Evolutionary conservation across 2,113 vertebrate genomes (phyloP).

Genomic region (Himantopus leucocephalus): DNA sequence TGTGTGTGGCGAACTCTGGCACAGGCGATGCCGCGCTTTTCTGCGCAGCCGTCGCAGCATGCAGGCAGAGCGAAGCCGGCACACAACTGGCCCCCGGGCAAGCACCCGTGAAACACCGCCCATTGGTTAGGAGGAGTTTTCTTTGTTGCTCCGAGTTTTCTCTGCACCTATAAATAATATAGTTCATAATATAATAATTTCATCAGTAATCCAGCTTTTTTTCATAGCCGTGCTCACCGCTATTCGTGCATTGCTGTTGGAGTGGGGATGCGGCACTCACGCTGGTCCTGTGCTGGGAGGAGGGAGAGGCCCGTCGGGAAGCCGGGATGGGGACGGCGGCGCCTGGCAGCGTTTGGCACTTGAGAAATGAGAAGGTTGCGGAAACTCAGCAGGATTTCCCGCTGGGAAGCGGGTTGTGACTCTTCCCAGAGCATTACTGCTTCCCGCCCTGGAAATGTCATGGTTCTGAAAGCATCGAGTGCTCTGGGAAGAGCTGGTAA

Average conservation of each 20-base stretch:
- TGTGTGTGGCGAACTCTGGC: too few species aligned
- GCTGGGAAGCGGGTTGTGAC: neutral
- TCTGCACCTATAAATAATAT: neutral
- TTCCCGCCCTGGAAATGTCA: rapidly evolving
- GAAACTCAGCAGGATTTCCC: neutral
- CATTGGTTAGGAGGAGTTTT: neutral
- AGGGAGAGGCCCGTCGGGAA: neutral
- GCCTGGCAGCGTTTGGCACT: neutral
- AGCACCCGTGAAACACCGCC: rapidly evolving
- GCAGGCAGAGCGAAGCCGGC: neutral
- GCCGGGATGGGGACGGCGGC: neutral
- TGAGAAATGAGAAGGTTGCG: neutral
- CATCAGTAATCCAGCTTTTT: neutral
- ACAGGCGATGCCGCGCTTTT: too few species aligned
- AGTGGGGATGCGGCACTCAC: neutral
- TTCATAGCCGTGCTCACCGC: rapidly evolving
- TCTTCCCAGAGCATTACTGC: neutral
- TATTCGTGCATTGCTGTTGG: neutral
- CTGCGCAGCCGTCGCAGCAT: too few species aligned
- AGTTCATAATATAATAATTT: neutral
- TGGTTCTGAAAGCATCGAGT: neutral
- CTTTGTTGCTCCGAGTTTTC: neutral
- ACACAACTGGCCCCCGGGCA: too few species aligned
- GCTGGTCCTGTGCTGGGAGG: neutral
- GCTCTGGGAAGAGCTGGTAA: neutral